Conservation (phyloP, 2,797 vertebrate genomes). For the Erethizon dorsatum region DNA sequence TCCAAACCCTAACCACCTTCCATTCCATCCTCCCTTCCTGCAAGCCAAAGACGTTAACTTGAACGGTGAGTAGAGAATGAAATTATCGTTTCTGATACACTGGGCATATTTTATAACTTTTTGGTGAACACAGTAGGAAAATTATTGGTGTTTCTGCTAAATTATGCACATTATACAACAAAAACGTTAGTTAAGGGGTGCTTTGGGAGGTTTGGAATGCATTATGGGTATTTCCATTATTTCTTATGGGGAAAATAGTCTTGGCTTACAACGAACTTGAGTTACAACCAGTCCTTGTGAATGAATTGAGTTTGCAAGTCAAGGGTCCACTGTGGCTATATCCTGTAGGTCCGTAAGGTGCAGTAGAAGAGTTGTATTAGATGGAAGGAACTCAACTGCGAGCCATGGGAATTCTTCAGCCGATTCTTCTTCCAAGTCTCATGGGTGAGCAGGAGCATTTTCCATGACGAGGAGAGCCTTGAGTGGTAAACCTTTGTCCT, state of each 20-base stretch:
- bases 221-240: neutral
- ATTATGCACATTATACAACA: neutral
- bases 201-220: neutral
- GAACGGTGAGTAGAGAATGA: too few species aligned
- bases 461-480: neutral
- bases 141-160: too few species aligned
- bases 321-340: neutral
- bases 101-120: too few species aligned
- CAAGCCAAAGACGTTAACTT: too few species aligned
- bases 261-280: neutral
- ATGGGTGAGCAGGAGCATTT: too few species aligned
- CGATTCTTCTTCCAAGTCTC: neutral
- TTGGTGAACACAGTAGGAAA: too few species aligned
- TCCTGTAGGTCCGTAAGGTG: neutral
- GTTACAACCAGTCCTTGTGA: neutral
- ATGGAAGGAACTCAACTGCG: neutral
- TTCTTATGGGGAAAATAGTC: neutral
- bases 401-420: neutral
- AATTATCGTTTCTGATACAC: too few species aligned
- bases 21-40: neutral
- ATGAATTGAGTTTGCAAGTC: neutral
- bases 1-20: neutral
- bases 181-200: neutral
- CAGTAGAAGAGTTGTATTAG: neutral
- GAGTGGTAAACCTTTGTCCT: neutral